Percentiles rank a stretch among this genome's conserved stretches.
Conservation (phyloP, 2,113 vertebrate species). For the Pituophis catenifer region DNA sequence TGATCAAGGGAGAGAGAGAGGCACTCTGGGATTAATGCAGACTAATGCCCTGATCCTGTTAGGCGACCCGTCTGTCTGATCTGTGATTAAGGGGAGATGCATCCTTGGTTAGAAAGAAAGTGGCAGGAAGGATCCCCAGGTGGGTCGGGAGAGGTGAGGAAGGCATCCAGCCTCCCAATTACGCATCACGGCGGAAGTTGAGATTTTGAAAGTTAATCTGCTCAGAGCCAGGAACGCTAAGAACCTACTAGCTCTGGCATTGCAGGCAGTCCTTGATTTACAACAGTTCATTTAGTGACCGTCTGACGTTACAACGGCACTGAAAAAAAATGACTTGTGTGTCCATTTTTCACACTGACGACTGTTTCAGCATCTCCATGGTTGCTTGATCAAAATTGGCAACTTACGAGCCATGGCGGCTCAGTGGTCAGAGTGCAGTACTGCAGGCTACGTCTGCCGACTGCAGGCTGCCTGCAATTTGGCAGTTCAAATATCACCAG, state of each 20-base stretch:
- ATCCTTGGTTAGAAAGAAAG: not conserved
- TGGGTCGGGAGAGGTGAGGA: fast-evolving
- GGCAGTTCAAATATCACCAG: no score
- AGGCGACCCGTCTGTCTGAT: conserved; percentile 46
- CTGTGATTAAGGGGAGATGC: conserved; percentile 39
- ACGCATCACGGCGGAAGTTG: no score
- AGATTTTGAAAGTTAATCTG: no score
- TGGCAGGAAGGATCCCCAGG: not conserved
- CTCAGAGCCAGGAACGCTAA: not conserved
- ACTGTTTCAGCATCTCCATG: not conserved
- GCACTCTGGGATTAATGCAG: conserved; percentile 41
- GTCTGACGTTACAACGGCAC: not conserved
- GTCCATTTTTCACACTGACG: not conserved
- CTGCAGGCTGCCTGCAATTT: no score
- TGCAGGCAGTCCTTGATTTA: not conserved
- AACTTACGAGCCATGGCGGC: no score
- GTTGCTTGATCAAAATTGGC: no score
- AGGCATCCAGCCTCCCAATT: no score
- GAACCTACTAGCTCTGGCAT: not conserved
- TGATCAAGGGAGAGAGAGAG: not conserved
- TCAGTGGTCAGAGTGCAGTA: no score
- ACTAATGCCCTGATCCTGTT: conserved; percentile 61
- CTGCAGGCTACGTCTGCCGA: no score
- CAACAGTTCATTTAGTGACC: no score
- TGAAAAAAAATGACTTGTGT: not conserved